Conservation (phyloP, 1,140 invertebrate genomes). For the Probaryconus sp. region DNA sequence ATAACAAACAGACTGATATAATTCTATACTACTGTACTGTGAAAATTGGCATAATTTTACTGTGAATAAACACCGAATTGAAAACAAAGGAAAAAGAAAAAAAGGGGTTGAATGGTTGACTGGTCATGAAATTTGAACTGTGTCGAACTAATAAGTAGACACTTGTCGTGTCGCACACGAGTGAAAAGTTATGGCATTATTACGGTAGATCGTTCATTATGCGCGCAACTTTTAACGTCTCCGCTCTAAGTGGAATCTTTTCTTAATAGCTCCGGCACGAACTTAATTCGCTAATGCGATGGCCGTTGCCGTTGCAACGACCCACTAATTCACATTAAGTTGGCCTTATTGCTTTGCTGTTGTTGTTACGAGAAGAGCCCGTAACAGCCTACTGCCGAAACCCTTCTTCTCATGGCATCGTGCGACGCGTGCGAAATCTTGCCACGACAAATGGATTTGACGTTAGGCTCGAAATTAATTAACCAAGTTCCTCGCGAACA, state of each 20-base stretch:
- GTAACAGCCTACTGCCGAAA: too few species aligned
- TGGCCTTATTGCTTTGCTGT: constrained; percentile 3
- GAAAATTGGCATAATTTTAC: constrained; percentile 5
- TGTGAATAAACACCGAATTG: too few species aligned
- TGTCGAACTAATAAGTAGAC: constrained; percentile 10
- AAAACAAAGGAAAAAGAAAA: constrained; percentile 9
- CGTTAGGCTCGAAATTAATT: constrained; percentile 24
- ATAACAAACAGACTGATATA: too few species aligned
- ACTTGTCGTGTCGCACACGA: constrained; percentile 38
- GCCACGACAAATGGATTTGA: constrained; percentile 3
- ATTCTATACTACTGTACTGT: too few species aligned
- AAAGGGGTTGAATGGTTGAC: constrained; percentile 30
- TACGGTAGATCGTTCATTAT: constrained; percentile 59
- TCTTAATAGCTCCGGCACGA: constrained; percentile 37
- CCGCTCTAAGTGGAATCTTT: constrained; percentile 30
- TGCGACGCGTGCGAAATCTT: constrained; percentile 26
- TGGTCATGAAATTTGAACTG: constrained; percentile 46
- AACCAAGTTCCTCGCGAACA: constrained; percentile 10
- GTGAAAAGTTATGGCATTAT: constrained; percentile 52
- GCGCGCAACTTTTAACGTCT: constrained; percentile 19
- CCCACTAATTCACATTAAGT: constrained; percentile 30
- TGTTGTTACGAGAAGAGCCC: constrained; percentile 4
- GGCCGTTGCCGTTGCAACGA: constrained; percentile 44
- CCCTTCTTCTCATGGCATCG: neutral
- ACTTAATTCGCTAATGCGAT: constrained; percentile 43